Conservation (phyloP, 2,797 vertebrate genomes). For the Poeciliopsis turneri region DNA sequence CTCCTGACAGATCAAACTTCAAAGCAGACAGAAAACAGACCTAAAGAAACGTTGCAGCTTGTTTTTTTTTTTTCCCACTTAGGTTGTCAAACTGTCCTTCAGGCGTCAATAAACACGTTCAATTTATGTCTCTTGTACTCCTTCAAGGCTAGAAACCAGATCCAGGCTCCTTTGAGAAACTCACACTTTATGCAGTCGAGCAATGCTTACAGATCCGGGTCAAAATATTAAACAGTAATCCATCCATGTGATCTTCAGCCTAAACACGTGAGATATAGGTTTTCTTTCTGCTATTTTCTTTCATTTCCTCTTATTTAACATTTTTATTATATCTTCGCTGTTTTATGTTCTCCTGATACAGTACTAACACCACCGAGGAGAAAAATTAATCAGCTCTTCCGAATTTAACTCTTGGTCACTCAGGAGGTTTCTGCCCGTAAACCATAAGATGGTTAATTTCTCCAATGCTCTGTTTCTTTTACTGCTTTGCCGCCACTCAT, state of each 20-base stretch:
- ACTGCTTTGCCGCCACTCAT: constrained; percentile 1
- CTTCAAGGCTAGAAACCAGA: constrained; percentile 26
- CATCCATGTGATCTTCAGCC: background rate
- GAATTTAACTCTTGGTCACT: constrained; percentile 49
- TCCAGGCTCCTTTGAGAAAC: constrained; percentile 5
- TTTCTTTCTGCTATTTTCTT: background rate
- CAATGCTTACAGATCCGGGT: background rate
- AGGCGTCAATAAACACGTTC: constrained; percentile 63
- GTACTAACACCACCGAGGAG: constrained; percentile 27
- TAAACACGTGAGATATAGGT: background rate
- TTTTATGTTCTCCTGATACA: constrained; percentile 11
- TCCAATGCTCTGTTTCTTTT: constrained; percentile 4
- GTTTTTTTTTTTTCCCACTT: constrained; percentile 58
- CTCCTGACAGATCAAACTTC: constrained; percentile 71
- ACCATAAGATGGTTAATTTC: constrained; percentile 26
- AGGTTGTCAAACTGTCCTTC: constrained; percentile 69
- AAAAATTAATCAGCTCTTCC: constrained; percentile 43
- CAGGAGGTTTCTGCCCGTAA: constrained; percentile 26
- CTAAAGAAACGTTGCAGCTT: constrained; percentile 58
- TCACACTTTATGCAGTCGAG: constrained; percentile 2
- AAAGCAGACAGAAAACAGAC: constrained; percentile 64
- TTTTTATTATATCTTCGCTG: constrained; percentile 7
- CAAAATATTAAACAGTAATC: background rate
- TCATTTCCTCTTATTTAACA: background rate
- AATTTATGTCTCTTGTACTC: constrained; percentile 52